phyloP scores from a whole-genome alignment of 2,113 vertebrate genomes.

The Corydoras maculifer region DNA sequence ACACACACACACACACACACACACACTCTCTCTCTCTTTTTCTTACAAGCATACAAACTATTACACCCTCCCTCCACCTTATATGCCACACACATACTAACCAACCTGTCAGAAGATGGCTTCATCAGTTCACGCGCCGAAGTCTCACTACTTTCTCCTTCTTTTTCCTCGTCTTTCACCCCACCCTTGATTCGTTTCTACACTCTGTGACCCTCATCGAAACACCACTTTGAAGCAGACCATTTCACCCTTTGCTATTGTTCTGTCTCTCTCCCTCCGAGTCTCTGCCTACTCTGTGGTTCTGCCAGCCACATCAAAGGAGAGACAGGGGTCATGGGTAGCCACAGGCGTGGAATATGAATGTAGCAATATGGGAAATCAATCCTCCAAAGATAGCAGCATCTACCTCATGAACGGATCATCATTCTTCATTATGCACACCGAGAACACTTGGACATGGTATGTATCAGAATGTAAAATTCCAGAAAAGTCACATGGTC shows the following conservation, averaged over 20 bases:
- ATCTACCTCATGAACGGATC: constrained; percentile 67
- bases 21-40: no score
- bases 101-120: constrained; percentile 93
- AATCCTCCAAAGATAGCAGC: constrained; percentile 73
- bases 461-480: constrained; percentile 26
- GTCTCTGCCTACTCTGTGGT: constrained; percentile 54
- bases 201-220: constrained; percentile 13
- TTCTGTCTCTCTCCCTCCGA: constrained; percentile 54
- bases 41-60: no score
- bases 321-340: constrained; percentile 89
- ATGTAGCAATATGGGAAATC: constrained; percentile 80
- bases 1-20: no score
- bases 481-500: not conserved
- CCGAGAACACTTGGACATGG: constrained; percentile 41
- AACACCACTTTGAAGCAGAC: constrained; percentile 58
- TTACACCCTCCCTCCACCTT: constrained; percentile 44
- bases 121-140: constrained; percentile 74
- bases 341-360: constrained; percentile 84
- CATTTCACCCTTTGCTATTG: constrained; percentile 76
- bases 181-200: constrained; percentile 52
- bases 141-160: constrained; percentile 46
- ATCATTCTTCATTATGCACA: constrained; percentile 54
- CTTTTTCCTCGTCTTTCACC: not conserved
- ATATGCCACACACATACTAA: constrained; percentile 55
- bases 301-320: constrained; percentile 93